Evolutionary conservation across 1,140 invertebrate genomes (phyloP).

Genomic region (Orius laevigatus): DNA sequence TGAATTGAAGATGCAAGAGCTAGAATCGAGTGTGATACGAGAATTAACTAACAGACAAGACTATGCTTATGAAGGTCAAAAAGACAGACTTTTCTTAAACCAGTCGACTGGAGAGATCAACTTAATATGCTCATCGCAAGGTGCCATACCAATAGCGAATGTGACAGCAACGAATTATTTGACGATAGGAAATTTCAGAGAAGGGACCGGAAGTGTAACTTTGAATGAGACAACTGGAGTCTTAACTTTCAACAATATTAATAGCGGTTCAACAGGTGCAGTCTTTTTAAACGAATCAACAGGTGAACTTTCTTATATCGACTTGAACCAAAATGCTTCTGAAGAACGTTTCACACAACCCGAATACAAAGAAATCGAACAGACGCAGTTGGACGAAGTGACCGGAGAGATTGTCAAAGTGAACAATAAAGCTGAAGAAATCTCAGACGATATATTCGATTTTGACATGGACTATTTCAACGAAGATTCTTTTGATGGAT

Average conservation of each 20-base stretch:
- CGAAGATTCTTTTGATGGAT: conserved; percentile 15
- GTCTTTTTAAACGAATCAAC: conserved; percentile 15
- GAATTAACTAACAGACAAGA: too few species aligned
- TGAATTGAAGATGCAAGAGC: too few species aligned
- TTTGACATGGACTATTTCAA: conserved; percentile 14
- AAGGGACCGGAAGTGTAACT: conserved; percentile 14
- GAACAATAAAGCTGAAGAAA: conserved; percentile 1
- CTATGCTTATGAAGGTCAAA: too few species aligned
- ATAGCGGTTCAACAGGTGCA: conserved; percentile 12
- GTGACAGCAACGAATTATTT: conserved; percentile 9
- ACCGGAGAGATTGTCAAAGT: conserved; percentile 13
- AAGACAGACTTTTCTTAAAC: too few species aligned
- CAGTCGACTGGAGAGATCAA: too few species aligned
- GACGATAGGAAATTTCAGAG: conserved; percentile 11
- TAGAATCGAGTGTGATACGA: too few species aligned
- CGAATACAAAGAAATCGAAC: conserved; percentile 3
- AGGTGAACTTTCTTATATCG: conserved; percentile 14
- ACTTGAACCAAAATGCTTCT: conserved; percentile 6
- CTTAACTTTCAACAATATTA: conserved; percentile 14
- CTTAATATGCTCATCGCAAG: background rate
- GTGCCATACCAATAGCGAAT: conserved; percentile 9
- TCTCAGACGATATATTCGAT: conserved; percentile 3
- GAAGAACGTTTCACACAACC: conserved; percentile 3
- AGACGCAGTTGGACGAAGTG: conserved; percentile 9
- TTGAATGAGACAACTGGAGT: conserved; percentile 14